phyloP scores from a whole-genome alignment of 2,888 invertebrate species.

The Halictus quadricinctus region DNA sequence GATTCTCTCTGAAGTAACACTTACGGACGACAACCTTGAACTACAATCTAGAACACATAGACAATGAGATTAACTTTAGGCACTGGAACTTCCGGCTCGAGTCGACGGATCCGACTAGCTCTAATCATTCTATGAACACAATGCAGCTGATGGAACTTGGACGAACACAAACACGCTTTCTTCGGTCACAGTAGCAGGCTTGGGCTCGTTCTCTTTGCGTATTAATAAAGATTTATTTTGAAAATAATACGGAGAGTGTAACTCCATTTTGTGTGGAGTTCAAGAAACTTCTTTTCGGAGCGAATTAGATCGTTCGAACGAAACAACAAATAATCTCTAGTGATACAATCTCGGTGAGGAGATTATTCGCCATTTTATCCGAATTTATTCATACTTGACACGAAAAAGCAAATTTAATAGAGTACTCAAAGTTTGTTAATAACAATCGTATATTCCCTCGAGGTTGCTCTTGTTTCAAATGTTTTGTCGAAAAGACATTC shows the following conservation, averaged over 20 bases:
- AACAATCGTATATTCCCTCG: background rate
- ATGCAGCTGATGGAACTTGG: constrained; percentile 9
- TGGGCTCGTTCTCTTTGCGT: background rate
- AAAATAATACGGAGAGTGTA: no score
- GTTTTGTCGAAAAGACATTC: background rate
- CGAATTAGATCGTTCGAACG: no score
- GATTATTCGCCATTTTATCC: no score
- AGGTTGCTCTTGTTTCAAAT: background rate
- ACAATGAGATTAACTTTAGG: constrained; percentile 65
- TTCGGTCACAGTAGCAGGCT: constrained; percentile 1
- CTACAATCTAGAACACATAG: constrained; percentile 67
- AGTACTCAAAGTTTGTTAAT: no score
- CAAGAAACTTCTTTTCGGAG: no score
- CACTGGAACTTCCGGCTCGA: constrained; percentile 57
- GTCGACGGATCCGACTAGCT: constrained; percentile 10
- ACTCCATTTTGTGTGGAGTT: no score
- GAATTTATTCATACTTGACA: no score
- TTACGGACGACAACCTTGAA: constrained; percentile 63
- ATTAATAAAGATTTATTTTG: no score
- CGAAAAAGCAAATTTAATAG: no score
- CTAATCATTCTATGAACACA: constrained; percentile 23
- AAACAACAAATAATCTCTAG: no score
- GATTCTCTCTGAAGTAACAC: constrained; percentile 54
- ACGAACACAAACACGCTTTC: background rate
- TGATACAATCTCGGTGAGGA: no score